phyloP scores from a whole-genome alignment of 2,888 invertebrate genomes.

The Lasioglossum malachurum region DNA sequence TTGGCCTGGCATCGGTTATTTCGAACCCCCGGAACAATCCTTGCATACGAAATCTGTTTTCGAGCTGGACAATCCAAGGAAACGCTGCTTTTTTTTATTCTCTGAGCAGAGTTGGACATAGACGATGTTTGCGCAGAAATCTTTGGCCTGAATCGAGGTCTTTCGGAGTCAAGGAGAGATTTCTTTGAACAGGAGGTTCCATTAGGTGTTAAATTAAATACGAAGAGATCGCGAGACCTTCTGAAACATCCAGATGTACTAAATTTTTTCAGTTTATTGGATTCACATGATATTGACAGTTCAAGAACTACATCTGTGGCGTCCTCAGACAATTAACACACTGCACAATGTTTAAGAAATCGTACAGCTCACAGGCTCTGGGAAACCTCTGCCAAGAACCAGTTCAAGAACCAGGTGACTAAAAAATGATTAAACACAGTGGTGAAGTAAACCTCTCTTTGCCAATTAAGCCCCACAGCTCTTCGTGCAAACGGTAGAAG shows the following conservation, averaged over 20 bases:
- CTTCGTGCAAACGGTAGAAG: background rate
- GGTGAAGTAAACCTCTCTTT: background rate
- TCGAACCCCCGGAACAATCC: background rate
- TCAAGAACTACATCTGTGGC: background rate
- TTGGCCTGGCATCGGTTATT: background rate
- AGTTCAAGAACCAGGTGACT: no score
- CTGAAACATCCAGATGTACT: no score
- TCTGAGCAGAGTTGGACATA: background rate
- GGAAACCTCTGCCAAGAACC: background rate
- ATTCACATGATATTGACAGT: background rate
- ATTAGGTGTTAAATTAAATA: no score
- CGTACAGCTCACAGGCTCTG: background rate
- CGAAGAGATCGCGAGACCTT: no score
- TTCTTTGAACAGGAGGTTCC: background rate
- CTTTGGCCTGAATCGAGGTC: background rate
- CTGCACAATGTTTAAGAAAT: background rate
- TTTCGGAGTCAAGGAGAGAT: no score
- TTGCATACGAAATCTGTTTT: background rate
- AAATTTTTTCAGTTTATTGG: background rate
- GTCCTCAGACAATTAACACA: no score
- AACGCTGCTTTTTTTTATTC: background rate
- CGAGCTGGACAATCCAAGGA: background rate
- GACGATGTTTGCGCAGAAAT: background rate
- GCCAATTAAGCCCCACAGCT: background rate
- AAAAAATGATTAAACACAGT: background rate